Conservation (phyloP, 2,888 invertebrate species). For the Tipula confusa region DNA sequence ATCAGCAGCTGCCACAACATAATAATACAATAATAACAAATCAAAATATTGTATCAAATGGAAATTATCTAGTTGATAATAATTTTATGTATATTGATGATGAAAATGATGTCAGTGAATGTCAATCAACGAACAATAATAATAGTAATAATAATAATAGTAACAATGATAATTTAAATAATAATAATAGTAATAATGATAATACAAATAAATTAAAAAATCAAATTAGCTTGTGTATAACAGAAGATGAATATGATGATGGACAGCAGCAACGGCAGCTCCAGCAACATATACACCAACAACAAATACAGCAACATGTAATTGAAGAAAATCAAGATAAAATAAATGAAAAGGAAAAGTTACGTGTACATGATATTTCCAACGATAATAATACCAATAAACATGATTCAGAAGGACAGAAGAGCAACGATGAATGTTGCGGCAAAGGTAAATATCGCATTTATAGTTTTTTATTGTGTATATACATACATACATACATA, state of each 20-base stretch:
- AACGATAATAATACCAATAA: conserved; percentile 12
- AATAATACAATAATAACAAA: neutral
- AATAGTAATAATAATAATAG: neutral
- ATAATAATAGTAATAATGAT: neutral
- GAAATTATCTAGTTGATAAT: neutral
- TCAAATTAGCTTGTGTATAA: conserved; percentile 27
- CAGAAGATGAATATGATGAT: conserved; percentile 29
- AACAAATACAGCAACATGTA: neutral
- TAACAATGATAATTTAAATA: conserved; percentile 21
- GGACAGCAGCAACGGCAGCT: neutral
- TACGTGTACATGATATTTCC: neutral
- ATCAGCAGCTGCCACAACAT: neutral
- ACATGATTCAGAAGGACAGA: conserved; percentile 16
- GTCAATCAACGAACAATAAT: neutral
- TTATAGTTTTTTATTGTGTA: neutral
- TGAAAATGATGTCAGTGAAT: conserved; percentile 1
- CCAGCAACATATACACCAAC: neutral
- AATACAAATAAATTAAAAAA: conserved; percentile 26
- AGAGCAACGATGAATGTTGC: neutral
- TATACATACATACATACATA: neutral
- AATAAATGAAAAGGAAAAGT: conserved; percentile 5
- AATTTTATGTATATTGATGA: conserved; percentile 28
- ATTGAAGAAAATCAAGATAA: conserved; percentile 16
- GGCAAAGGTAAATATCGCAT: neutral
- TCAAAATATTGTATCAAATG: neutral